Base-by-base conservation (phyloP, 2,888 invertebrate genomes). In the Caenorhabditis uteleia region DNA sequence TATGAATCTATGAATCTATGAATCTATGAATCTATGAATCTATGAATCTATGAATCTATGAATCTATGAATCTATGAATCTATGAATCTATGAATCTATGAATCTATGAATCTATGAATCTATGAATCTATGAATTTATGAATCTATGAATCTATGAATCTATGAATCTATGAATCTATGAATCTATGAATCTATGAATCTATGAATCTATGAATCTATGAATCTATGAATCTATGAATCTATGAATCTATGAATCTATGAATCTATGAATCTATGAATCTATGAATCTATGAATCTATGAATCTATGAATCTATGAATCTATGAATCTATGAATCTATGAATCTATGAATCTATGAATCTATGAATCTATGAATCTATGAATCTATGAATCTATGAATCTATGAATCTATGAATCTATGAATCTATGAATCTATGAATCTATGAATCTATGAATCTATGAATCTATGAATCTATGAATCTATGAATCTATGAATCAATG, bases 401-500 rank as follows among this genome's bases (percentile, higher is more conserved):
- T n/a, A n/a, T n/a, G n/a, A n/a, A n/a, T n/a, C n/a, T n/a, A n/a
- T n/a, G n/a, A n/a, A n/a, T n/a, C n/a, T n/a, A n/a, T n/a, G n/a
- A n/a, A n/a, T n/a, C n/a, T n/a, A n/a, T n/a, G n/a, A n/a, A n/a
- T n/a, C n/a, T n/a, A n/a, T n/a, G n/a, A n/a, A n/a, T n/a, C n/a
- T n/a, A n/a, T n/a, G n/a, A n/a, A n/a, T n/a, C n/a, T n/a, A n/a
- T n/a, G n/a, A n/a, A n/a, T n/a, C n/a, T n/a, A n/a, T n/a, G n/a
- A n/a, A n/a, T n/a, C n/a, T n/a, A n/a, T n/a, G n/a, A n/a, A n/a
- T n/a, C n/a, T n/a, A n/a, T n/a, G n/a, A n/a, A n/a, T n/a, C n/a
- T n/a, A n/a, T n/a, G 45, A 68, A 26, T 43, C 7, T 8, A 31
- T 34, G 10, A 27, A 2, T 57, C 16, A 23, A 6, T 20, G 20